phyloP scores from a whole-genome alignment of 2,888 invertebrate species.

The Panzeria rudis region DNA sequence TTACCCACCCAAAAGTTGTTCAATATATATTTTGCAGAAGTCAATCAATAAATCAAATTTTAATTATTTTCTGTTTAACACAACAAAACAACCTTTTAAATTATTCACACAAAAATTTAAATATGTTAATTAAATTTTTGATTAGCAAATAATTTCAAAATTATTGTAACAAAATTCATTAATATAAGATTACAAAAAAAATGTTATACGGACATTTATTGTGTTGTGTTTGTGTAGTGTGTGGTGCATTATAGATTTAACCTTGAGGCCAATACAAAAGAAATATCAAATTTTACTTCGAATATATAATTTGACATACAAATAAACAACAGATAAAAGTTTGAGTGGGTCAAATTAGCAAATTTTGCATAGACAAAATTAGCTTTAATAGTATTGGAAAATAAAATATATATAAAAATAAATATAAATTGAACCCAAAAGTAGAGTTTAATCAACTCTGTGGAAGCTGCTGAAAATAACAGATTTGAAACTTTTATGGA shows the following conservation, averaged over 20 bases:
- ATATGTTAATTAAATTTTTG: constrained; percentile 31
- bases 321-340: neutral
- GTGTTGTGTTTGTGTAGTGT: constrained; percentile 3
- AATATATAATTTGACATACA: constrained; percentile 31
- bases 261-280: constrained; percentile 48
- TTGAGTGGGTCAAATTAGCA: constrained; percentile 46
- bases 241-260: constrained; percentile 27
- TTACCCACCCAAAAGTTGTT: neutral
- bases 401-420: too few relatives aligned
- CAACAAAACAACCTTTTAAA: constrained; percentile 6
- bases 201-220: constrained; percentile 30
- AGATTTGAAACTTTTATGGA: too few relatives aligned
- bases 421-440: too few relatives aligned
- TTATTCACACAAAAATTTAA: constrained; percentile 20
- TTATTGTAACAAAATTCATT: constrained; percentile 47
- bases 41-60: constrained; percentile 31
- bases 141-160: constrained; percentile 28
- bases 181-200: constrained; percentile 28
- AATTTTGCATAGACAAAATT: neutral
- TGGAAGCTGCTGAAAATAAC: too few relatives aligned
- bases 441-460: too few relatives aligned
- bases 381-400: too few relatives aligned
- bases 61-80: constrained; percentile 15
- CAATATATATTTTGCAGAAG: constrained; percentile 7
- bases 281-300: constrained; percentile 46